These are phyloP conservation scores for Dermatophagoides farinae DNA, from an alignment of 1,140 invertebrate species.

Conservation along the genomic window DNA sequence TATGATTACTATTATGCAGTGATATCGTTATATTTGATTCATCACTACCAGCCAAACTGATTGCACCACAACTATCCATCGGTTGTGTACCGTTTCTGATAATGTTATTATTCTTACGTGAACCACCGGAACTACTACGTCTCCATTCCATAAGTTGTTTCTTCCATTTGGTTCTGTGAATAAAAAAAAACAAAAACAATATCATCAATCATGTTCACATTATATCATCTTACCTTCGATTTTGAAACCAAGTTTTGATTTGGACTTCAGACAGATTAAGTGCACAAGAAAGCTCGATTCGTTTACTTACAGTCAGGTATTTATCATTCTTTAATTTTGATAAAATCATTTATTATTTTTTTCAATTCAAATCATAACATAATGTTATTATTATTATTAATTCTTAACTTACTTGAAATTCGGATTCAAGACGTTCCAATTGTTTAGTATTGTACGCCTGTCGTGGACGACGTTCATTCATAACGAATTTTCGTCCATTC, in stretches of 20 bases:
- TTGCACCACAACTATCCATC: constrained; percentile 2
- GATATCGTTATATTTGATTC: not conserved
- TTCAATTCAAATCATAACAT: not conserved
- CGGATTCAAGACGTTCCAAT: constrained; percentile 62
- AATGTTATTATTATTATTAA: not conserved
- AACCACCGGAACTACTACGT: not conserved
- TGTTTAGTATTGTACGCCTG: constrained; percentile 89
- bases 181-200: constrained; percentile 4
- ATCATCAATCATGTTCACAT: not conserved
- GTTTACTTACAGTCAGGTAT: constrained; percentile 79
- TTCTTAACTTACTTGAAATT: constrained; percentile 57
- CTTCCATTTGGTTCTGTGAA: constrained; percentile 70
- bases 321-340: constrained; percentile 48
- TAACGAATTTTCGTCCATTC: not conserved
- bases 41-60: constrained; percentile 1
- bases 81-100: not conserved
- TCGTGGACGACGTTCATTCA: constrained; percentile 63
- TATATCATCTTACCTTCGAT: constrained; percentile 35
- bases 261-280: constrained; percentile 78
- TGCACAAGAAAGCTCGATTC: constrained; percentile 72
- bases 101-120: not conserved
- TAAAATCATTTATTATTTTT: not conserved
- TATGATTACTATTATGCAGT: too few species aligned
- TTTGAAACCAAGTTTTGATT: constrained; percentile 95
- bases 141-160: constrained; percentile 65